Base-by-base conservation (phyloP, 2,113 vertebrate species). In the Scomber colias region DNA sequence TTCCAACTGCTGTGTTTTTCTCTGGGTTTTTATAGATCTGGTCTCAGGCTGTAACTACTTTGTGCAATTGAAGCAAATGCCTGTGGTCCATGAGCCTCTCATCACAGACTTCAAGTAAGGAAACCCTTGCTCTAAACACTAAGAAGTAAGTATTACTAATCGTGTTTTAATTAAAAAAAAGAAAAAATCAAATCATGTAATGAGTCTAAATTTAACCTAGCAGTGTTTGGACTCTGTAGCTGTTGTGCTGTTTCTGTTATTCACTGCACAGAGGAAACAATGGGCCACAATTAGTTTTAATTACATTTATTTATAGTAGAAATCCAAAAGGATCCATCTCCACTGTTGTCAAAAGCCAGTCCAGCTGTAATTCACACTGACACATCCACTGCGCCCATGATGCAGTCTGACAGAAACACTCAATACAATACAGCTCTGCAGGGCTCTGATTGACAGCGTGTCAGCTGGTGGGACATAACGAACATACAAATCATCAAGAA, bases 1-100 rank as follows among this genome's bases (percentile, higher is more conserved):
- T 81, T 81, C 68, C 83, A 11, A n/a, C 56, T 14, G n/a, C 31
- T 24, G 68, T 14, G 16, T 75, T 63, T 68, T 44, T 35, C 51
- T 59, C 30, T 19, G 51, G 49, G 54, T 54, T 83, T 82, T 83
- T 63, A 72, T 72, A 46, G 73, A 77, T 53, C 10, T 24, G 31
- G 12, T 69, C 61, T 79, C 50, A 15, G 35, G 50, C 56, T 71
- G 54, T 3, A 16, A 51, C 63, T 11, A 59, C 55, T 75, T 65
- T 31, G 3, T 66, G 67, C 55, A 15, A 35, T 16, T 11, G 24
- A 50, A 57, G 57, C 19, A 16, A 11, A 81, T 75, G 73, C 75
- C 51, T 81, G 70, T 50, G 79, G 70, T 74, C 35, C 48, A 0
- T 48, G 53, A 70, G 3, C 78, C 64, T 68, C 46, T 72, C 72